phyloP scores from a whole-genome alignment of 2,113 vertebrate genomes.

The Cygnus buccinator region DNA sequence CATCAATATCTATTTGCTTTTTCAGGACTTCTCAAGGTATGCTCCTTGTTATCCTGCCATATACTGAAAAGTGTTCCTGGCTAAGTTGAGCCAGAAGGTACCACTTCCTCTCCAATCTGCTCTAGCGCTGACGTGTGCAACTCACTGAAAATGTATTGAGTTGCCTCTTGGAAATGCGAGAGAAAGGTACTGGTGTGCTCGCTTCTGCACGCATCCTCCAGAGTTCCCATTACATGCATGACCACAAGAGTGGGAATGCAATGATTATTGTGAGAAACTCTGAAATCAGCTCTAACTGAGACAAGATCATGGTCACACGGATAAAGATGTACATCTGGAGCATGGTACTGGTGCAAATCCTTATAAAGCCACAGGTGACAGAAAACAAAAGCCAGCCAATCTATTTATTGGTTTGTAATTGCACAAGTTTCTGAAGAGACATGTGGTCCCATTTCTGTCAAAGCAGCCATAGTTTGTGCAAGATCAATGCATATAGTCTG shows the following conservation, averaged over 20 bases:
- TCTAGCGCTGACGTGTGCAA: background rate
- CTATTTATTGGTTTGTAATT: background rate
- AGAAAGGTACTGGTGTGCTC: background rate
- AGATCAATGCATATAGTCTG: background rate
- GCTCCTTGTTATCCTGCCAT: background rate
- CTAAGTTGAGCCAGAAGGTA: background rate
- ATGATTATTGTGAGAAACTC: background rate
- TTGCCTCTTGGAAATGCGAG: background rate
- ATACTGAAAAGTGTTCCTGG: background rate
- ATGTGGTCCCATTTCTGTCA: background rate
- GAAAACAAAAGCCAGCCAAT: background rate
- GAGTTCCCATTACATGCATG: background rate
- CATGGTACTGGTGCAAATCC: background rate
- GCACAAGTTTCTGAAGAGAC: background rate
- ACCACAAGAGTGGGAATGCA: background rate
- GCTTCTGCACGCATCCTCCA: background rate
- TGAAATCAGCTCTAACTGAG: background rate
- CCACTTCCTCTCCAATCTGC: background rate
- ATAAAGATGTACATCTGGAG: background rate
- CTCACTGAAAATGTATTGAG: background rate
- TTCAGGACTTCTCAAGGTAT: background rate
- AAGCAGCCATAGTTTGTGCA: background rate
- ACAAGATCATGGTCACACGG: background rate
- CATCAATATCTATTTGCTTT: background rate
- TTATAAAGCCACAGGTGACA: background rate